A percentile compares a stretch with the other conserved stretches of the same genome.
phyloP scores from a whole-genome alignment of 2,888 invertebrate genomes.

The Lutraria lutraria region DNA sequence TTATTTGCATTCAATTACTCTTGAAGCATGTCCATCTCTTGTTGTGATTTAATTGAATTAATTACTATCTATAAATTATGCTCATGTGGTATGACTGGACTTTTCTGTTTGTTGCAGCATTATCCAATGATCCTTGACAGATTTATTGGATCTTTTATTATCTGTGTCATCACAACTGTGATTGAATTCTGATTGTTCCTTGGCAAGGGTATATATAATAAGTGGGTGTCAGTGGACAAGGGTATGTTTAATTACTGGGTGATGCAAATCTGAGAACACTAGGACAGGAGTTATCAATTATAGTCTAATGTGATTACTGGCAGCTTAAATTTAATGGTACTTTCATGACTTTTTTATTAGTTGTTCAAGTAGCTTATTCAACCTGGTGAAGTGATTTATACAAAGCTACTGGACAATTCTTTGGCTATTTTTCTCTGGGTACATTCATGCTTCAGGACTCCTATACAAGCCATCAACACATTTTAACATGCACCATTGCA shows the following conservation, averaged over 20 bases:
- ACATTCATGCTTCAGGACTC: not conserved
- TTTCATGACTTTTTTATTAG: constrained; percentile 4
- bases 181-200: not conserved
- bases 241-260: not conserved
- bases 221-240: not conserved
- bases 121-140: not conserved
- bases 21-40: constrained; percentile 5
- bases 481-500: constrained; percentile 7
- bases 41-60: constrained; percentile 19
- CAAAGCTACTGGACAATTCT: not conserved
- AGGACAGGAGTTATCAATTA: not conserved
- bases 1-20: constrained; percentile 20
- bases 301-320: not conserved
- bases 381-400: not conserved
- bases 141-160: not conserved
- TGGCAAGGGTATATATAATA: not conserved
- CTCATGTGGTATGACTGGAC: not conserved
- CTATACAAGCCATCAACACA: not conserved
- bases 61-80: constrained; percentile 1
- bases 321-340: not conserved
- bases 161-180: not conserved
- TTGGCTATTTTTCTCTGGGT: not conserved
- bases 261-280: not conserved
- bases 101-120: not conserved
- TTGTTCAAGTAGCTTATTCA: not conserved